These are phyloP conservation scores for Nasua narica DNA, from an alignment of 2,797 vertebrate species.

Conservation along the genomic window DNA sequence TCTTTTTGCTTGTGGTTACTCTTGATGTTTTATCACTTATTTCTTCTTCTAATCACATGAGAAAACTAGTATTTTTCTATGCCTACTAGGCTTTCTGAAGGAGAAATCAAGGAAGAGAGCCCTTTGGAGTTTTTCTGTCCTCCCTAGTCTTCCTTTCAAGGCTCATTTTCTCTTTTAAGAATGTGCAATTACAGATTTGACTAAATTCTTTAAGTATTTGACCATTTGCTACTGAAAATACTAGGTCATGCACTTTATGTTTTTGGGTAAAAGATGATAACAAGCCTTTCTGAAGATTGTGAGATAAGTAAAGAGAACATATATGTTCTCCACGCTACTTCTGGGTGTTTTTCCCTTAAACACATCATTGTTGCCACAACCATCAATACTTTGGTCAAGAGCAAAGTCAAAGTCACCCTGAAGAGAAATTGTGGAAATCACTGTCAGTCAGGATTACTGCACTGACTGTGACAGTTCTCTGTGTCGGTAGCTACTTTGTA, in stretches of 20 bases:
- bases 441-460: neutral
- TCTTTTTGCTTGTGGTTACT: neutral
- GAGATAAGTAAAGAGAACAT: neutral
- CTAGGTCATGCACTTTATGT: neutral
- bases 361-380: neutral
- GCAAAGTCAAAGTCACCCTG: neutral
- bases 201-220: neutral
- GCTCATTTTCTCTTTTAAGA: neutral
- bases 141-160: neutral
- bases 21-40: neutral
- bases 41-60: neutral
- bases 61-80: neutral
- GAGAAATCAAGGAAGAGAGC: neutral
- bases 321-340: neutral
- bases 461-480: neutral
- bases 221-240: neutral
- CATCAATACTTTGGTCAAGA: neutral
- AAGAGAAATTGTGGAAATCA: neutral
- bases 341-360: neutral
- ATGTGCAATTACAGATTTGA: neutral
- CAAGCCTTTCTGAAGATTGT: neutral
- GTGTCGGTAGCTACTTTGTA: neutral
- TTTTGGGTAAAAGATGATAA: neutral
- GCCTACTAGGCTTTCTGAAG: neutral
- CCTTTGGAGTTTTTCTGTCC: neutral